Evolutionary conservation across 2,888 invertebrate genomes (phyloP).

Genomic region (Rhagonycha fulva): DNA sequence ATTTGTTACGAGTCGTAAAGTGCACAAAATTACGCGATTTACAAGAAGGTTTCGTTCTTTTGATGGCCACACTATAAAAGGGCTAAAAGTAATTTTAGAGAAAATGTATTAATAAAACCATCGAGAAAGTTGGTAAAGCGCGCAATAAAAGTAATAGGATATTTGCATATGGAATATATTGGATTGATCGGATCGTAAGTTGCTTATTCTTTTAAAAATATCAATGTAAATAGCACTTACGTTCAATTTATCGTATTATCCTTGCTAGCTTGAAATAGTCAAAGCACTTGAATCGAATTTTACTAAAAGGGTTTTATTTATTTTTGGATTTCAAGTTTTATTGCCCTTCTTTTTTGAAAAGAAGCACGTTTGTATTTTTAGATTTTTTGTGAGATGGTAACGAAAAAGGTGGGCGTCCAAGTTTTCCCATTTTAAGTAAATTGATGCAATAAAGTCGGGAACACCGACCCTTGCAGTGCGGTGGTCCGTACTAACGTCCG

Average conservation of each 20-base stretch:
- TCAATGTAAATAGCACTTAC: neutral
- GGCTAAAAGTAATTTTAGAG: neutral
- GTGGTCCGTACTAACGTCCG: slow-evolving; percentile 28
- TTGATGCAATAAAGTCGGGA: slow-evolving; percentile 32
- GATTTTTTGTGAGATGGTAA: slow-evolving; percentile 14
- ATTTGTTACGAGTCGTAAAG: slow-evolving; percentile 29
- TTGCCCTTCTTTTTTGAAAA: slow-evolving; percentile 10
- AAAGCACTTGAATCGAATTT: neutral
- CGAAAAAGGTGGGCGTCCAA: slow-evolving; percentile 25
- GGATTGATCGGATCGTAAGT: neutral
- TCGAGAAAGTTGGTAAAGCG: neutral
- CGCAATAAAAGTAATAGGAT: neutral
- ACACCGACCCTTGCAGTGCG: slow-evolving; percentile 28
- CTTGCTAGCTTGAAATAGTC: neutral
- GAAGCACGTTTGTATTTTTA: slow-evolving; percentile 19
- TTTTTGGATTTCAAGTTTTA: slow-evolving; percentile 10
- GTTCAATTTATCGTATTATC: neutral
- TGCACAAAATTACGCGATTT: slow-evolving; percentile 17
- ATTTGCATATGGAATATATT: neutral
- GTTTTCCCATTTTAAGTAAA: slow-evolving; percentile 33
- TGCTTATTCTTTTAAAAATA: neutral
- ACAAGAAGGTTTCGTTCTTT: slow-evolving; percentile 3
- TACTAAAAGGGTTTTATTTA: slow-evolving; percentile 27
- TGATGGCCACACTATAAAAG: slow-evolving; percentile 3
- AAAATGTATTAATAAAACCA: neutral